Conservation (phyloP, 2,113 vertebrate genomes). For the Egretta garzetta region DNA sequence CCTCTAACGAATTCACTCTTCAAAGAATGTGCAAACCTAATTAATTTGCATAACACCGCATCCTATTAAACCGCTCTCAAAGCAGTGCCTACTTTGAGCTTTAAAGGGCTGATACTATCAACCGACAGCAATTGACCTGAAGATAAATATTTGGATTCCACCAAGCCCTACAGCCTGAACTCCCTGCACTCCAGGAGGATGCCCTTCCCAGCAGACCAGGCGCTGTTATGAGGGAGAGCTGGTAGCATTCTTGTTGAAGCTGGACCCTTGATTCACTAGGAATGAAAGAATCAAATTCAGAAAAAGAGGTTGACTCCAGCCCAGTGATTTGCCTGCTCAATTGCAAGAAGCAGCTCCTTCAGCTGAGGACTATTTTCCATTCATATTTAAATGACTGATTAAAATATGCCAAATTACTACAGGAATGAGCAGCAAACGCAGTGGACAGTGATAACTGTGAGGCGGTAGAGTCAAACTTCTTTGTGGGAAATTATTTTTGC, state of each 20-base stretch:
- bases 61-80: not conserved
- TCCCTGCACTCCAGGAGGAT: not conserved
- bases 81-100: not conserved
- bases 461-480: not conserved
- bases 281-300: not conserved
- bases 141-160: not conserved
- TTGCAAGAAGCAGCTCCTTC: constrained; percentile 1
- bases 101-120: not conserved
- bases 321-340: not conserved
- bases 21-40: not conserved
- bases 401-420: not conserved
- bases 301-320: not conserved
- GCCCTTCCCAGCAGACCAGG: not conserved
- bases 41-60: not conserved
- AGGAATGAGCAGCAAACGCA: not conserved
- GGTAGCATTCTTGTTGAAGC: not conserved
- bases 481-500: not conserved
- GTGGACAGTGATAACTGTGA: not conserved
- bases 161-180: not conserved
- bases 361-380: not conserved
- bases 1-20: not conserved
- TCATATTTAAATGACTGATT: not conserved
- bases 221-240: not conserved
- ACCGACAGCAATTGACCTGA: not conserved
- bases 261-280: not conserved